Conservation (phyloP, 1,140 invertebrate species). For the Sitobion miscanthi region DNA sequence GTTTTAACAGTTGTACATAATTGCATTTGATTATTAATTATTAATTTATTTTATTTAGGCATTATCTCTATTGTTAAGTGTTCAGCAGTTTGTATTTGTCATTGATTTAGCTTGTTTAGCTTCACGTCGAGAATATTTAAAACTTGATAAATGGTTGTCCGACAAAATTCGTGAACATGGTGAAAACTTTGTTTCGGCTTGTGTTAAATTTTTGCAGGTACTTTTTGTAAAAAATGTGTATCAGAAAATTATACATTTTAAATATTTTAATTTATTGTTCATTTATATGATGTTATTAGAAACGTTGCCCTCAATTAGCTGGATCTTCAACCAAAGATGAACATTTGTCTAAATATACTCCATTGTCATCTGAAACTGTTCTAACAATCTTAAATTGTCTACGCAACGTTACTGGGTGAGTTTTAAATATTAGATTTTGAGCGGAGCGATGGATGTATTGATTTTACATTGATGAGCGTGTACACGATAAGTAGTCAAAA, state of each 20-base stretch:
- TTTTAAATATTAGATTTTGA: conserved; percentile 43
- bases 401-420: conserved; percentile 73
- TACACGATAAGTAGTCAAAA: no score
- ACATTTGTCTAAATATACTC: conserved; percentile 77
- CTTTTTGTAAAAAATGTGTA: neutral
- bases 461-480: no score
- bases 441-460: no score
- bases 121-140: conserved; percentile 94
- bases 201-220: conserved; percentile 77
- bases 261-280: neutral
- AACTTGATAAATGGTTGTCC: conserved; percentile 96
- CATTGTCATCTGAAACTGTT: conserved; percentile 87
- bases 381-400: conserved; percentile 86
- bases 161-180: conserved; percentile 97
- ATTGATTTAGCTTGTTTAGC: conserved; percentile 97
- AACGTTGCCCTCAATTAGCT: conserved; percentile 85
- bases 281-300: conserved; percentile 65
- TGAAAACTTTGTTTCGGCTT: conserved; percentile 82
- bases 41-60: conserved; percentile 65
- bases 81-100: conserved; percentile 91
- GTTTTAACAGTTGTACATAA: neutral
- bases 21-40: neutral
- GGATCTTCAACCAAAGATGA: conserved; percentile 79
- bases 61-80: conserved; percentile 89
- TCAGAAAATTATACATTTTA: neutral